Conservation (phyloP, 2,797 vertebrate species). For the Molossus molossus region DNA sequence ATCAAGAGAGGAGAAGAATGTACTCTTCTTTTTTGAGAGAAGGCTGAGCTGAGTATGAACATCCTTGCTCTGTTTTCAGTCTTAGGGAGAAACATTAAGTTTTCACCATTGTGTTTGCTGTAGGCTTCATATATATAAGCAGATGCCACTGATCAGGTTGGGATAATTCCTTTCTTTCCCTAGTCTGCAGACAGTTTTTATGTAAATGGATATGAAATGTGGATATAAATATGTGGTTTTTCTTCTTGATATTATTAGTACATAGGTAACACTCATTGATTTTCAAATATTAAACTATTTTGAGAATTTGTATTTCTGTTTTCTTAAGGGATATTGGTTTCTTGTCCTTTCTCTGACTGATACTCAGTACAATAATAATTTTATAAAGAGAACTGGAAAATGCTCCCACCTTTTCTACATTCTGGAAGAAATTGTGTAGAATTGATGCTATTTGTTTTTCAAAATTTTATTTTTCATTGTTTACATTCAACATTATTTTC, state of each 20-base stretch:
- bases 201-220: not conserved
- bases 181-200: not conserved
- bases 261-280: not conserved
- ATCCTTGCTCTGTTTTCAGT: not conserved
- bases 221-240: not conserved
- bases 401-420: not conserved
- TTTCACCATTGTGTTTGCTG: not conserved
- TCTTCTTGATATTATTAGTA: not conserved
- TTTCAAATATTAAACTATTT: conserved; percentile 44
- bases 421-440: not conserved
- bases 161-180: not conserved
- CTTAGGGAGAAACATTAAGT: not conserved
- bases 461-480: not conserved
- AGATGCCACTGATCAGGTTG: not conserved
- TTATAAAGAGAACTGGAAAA: not conserved
- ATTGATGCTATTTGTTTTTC: not conserved
- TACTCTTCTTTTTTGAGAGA: not conserved
- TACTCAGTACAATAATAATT: not conserved
- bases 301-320: conserved; percentile 8
- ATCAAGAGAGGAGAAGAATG: not conserved
- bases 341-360: not conserved
- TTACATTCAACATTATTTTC: not conserved
- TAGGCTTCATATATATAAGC: not conserved
- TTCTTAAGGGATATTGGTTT: not conserved
- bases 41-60: not conserved